These are phyloP conservation scores for Paradisaea rubra DNA, from an alignment of 2,113 vertebrate genomes.

Conservation along the genomic window DNA sequence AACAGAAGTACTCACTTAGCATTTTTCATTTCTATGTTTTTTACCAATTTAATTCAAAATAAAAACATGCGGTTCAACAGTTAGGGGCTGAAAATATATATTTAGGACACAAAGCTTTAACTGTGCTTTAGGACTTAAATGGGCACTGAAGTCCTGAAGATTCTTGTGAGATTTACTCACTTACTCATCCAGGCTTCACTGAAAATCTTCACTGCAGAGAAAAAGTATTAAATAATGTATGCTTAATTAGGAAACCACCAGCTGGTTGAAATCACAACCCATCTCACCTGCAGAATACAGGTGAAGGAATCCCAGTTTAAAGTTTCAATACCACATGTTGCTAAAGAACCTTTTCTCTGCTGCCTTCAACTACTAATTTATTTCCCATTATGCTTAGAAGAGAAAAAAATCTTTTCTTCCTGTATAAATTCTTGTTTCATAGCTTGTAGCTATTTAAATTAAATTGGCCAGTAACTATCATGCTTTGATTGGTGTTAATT, in stretches of 20 bases:
- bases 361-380: not conserved
- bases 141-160: not conserved
- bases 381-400: not conserved
- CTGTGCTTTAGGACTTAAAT: not conserved
- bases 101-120: not conserved
- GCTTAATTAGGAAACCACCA: not conserved
- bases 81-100: not conserved
- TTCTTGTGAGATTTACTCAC: not conserved
- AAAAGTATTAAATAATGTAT: not conserved
- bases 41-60: not conserved
- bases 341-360: not conserved
- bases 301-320: not conserved
- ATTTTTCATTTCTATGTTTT: not conserved
- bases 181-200: not conserved
- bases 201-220: not conserved
- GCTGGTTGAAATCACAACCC: not conserved
- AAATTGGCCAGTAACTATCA: not conserved
- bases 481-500: not conserved
- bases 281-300: not conserved
- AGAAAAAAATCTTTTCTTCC: not conserved
- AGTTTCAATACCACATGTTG: not conserved
- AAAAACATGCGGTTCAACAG: not conserved
- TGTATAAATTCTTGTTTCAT: not conserved
- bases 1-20: not conserved
- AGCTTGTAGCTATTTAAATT: not conserved